These are phyloP conservation scores for Xylocopa sonorina DNA, from an alignment of 1,140 invertebrate genomes.

Conservation along the genomic window DNA sequence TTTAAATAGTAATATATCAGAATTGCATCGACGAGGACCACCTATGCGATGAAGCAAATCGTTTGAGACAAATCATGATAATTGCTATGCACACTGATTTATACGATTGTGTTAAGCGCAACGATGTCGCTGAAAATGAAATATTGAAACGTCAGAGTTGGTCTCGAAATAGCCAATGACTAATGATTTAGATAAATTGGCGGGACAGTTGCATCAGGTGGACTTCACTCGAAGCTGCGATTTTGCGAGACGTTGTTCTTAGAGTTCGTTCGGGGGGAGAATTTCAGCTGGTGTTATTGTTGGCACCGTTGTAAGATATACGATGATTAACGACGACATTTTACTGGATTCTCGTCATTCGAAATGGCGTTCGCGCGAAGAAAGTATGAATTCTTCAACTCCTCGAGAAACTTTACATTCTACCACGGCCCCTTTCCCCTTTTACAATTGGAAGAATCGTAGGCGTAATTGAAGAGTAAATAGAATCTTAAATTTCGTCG, in stretches of 20 bases:
- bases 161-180: neutral
- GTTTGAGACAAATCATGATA: too few species aligned
- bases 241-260: constrained; percentile 10
- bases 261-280: neutral
- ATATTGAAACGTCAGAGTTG: neutral
- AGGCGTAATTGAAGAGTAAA: neutral
- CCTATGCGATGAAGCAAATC: too few species aligned
- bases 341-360: neutral
- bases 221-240: neutral
- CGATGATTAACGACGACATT: neutral
- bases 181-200: neutral
- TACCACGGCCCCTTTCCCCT: too few species aligned
- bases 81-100: too few species aligned
- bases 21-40: too few species aligned
- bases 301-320: neutral
- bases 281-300: constrained; percentile 9
- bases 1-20: too few species aligned
- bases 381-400: too few species aligned
- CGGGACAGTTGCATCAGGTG: neutral
- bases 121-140: too few species aligned
- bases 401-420: too few species aligned
- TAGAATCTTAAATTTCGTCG: neutral
- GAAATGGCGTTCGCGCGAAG: neutral
- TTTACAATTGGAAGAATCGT: too few species aligned
- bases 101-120: too few species aligned